These are phyloP conservation scores for Phengaris alcon DNA, from an alignment of 2,888 invertebrate genomes.

Conservation along the genomic window DNA sequence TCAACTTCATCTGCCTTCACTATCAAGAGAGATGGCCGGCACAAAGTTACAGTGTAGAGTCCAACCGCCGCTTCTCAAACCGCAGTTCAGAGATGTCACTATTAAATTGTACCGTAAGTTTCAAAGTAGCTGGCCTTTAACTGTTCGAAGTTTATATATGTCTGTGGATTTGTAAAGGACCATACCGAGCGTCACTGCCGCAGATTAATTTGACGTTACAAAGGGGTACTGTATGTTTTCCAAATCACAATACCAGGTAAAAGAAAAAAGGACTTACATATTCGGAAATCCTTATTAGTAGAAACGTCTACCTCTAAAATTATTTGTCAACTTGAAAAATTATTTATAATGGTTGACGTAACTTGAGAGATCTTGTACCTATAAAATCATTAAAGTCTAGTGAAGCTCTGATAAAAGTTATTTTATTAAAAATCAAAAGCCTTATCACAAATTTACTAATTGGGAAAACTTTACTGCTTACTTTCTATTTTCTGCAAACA, in stretches of 20 bases:
- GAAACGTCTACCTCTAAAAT: no score
- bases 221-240: neutral
- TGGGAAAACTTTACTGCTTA: conserved; percentile 23
- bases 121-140: neutral
- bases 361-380: neutral
- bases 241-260: no score
- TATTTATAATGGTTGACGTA: neutral
- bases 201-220: neutral
- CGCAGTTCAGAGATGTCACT: conserved; percentile 85
- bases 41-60: conserved; percentile 88
- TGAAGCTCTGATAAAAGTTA: neutral
- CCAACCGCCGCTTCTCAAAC: conserved; percentile 84
- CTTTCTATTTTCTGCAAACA: conserved; percentile 12
- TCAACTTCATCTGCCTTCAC: conserved; percentile 85
- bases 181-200: neutral
- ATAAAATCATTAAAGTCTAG: neutral
- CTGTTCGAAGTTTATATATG: conserved; percentile 16
- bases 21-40: conserved; percentile 86
- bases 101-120: conserved; percentile 85
- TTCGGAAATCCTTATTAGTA: no score
- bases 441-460: conserved; percentile 23
- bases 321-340: no score
- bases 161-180: conserved; percentile 24
- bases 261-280: no score
- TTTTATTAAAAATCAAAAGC: conserved; percentile 20